Evolutionary conservation across 2,113 vertebrate genomes (phyloP).

Genomic region (Corvus moneduloides): DNA sequence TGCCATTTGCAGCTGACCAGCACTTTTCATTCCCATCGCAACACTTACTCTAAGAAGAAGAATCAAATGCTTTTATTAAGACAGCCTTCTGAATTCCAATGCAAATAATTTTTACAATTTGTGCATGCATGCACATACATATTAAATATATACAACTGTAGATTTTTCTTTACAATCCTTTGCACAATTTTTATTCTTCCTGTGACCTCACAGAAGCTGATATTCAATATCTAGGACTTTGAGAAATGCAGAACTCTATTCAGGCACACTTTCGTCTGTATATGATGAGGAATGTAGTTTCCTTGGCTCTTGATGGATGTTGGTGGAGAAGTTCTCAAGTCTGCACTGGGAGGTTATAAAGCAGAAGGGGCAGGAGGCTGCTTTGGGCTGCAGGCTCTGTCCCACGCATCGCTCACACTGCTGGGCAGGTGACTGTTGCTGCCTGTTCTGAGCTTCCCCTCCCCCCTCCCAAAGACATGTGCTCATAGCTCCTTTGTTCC

Average conservation of each 20-base stretch:
- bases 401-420: rapidly evolving
- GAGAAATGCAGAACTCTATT: not conserved
- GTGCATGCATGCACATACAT: not conserved
- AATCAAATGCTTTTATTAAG: not conserved
- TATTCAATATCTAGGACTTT: not conserved
- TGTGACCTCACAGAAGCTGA: not conserved
- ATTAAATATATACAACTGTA: not conserved
- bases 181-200: not conserved
- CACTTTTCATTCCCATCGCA: not conserved
- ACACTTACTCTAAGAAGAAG: not conserved
- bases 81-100: not conserved
- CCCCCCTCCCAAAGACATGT: too few relatives aligned
- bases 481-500: too few relatives aligned
- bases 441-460: too few relatives aligned
- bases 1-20: not conserved
- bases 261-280: not conserved
- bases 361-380: not conserved
- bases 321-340: not conserved
- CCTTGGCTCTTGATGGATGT: not conserved
- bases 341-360: not conserved
- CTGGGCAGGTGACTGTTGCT: not conserved
- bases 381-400: not conserved
- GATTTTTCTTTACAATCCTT: not conserved
- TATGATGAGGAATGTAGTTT: not conserved
- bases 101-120: not conserved